Base-by-base conservation (phyloP, 2,888 invertebrate genomes). In the Elmis aenea region DNA sequence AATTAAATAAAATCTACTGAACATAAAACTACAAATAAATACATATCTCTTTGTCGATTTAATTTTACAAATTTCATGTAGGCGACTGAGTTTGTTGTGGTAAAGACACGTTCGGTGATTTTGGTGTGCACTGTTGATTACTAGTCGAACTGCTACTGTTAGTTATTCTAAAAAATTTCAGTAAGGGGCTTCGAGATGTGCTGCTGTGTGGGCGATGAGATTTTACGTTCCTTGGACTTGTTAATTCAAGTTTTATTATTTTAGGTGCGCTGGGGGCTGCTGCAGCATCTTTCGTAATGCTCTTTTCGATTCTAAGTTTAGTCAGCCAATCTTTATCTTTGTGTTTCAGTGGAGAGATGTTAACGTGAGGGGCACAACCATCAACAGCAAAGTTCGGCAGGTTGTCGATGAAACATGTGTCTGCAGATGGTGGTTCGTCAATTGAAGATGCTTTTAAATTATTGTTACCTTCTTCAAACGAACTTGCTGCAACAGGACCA, bases 321-420 rank as follows among this genome's bases (percentile, higher is more conserved):
- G 80, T 85, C 26, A 87, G 60, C 87, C 87, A 87, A 61, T 87
- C 80, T 0, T 79, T 71, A 45, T 79, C 76, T 29, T 77, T 76
- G 42, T 74, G 77, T 40, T 79, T 79, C 15, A 74, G 75, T 0
- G 86, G 85, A 0, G 86, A 85, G 72, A 79, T 78, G 28, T 76
- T 70, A 21, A 85, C 60, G 61, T 87, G 87, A 0, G 88, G 88
- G 0, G 87, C 87, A 20, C 79, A 80, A 1, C 88, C 88, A 51
- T 82, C 79, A 8, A 81, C 49, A 0, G 85, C 85, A 53, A 75
- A 89, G 67, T 89, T 83, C 0, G 89, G 89, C 41, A 89, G 62
- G 59, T 86, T 79, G 9, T 74, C 71, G 0, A n/a, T n/a, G n/a
- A n/a, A n/a, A n/a, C n/a, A n/a, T n/a, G n/a, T n/a, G n/a, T n/a